Base-by-base conservation (phyloP, 2,888 invertebrate species). In the Napeogenes inachia region DNA sequence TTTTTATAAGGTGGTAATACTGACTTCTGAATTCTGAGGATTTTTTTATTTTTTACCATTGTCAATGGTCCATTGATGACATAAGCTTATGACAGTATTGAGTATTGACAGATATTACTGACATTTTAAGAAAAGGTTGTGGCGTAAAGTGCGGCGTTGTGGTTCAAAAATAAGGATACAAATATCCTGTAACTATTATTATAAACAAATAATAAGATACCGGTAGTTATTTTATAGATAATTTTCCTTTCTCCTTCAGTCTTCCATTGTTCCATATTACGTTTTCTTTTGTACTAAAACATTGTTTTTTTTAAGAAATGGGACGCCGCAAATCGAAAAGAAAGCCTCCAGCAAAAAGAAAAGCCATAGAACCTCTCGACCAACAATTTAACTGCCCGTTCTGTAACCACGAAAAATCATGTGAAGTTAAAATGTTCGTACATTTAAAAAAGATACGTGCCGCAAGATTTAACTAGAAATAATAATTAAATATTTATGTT, bases 321-420 rank as follows among this genome's bases (percentile, higher is more conserved):
- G 99, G 98, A 74, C 94, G 99, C 75, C 93, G 98, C 67, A 99
- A 99, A 92, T 98, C 98, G 67, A 98, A 98, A 90, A 93, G 98
- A 79, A 99, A 99, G 92, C 98, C 99, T n/a, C 97, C 99, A 57
- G 94, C 97, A 59, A 99, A 98, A 81, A 92, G 95, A 69, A 99
- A 98, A 88, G 94, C 95, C 2, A 97, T 99, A 72, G 95, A 96
- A 78, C 97, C 99, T 0, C 89, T 99, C 60, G 99, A 99, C 81
- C 95, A 95, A 62, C 97, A 98, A 81, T 99, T 99, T 82, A 99
- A 99, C 81, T 99, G 99, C 79, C 99, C 99, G 12, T 99, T 99
- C 90, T 99, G 99, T 84, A 99, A 99, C 86, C 99, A 99, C 82
- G 99, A 99, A 86, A 98, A 97, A 77, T 98, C 98, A 0, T 99